phyloP scores from a whole-genome alignment of 1,140 invertebrate species.

The Drosophila busckii region DNA sequence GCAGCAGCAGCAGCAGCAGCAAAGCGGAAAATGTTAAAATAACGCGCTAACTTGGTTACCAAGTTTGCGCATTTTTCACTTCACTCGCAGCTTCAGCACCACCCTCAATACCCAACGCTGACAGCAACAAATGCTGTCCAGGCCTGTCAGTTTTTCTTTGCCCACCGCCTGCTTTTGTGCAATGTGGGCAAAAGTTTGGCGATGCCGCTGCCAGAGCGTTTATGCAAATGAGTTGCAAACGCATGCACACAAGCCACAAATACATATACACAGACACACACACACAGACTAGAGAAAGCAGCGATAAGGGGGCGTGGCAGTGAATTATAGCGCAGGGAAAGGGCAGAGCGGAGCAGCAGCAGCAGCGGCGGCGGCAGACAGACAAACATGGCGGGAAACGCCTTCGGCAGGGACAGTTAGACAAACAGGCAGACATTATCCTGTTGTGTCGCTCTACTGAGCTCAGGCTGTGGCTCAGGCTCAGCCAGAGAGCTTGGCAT shows the following conservation, averaged over 20 bases:
- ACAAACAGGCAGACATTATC: conserved; percentile 69
- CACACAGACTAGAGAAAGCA: conserved; percentile 16
- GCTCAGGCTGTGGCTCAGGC: no score
- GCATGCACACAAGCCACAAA: conserved; percentile 44
- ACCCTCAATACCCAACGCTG: neutral
- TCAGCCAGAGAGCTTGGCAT: no score
- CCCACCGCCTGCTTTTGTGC: conserved; percentile 50
- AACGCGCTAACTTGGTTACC: conserved; percentile 77
- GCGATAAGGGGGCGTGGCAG: no score
- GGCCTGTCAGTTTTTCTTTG: conserved; percentile 33
- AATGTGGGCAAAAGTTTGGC: conserved; percentile 72
- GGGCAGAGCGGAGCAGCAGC: neutral
- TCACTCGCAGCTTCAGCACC: conserved; percentile 41
- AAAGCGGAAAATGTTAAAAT: conserved; percentile 76
- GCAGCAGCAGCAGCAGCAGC: conserved; percentile 25
- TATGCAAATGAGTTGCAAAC: conserved; percentile 75
- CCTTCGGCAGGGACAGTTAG: conserved; percentile 32
- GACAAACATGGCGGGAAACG: conserved; percentile 42
- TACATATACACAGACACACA: conserved; percentile 1
- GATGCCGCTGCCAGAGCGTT: conserved; percentile 62
- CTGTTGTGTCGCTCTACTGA: conserved; percentile 19
- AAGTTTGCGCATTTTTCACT: conserved; percentile 77
- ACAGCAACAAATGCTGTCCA: neutral
- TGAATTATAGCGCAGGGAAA: no score
- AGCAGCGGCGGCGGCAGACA: conserved; percentile 1